Evolutionary conservation across 2,888 invertebrate species (phyloP).

Genomic region (Polietes domitor): DNA sequence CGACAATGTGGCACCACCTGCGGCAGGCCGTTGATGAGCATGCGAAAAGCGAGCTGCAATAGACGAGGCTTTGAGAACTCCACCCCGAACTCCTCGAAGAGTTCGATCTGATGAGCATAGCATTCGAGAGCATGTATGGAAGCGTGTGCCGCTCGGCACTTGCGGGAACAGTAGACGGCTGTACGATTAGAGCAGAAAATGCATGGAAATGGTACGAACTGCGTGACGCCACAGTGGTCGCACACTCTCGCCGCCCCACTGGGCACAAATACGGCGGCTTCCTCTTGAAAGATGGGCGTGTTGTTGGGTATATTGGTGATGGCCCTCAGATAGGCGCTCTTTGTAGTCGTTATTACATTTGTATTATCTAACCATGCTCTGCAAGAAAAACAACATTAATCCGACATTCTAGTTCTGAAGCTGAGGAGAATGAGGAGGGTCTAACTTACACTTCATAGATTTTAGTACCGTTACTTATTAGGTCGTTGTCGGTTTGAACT

Average conservation of each 20-base stretch:
- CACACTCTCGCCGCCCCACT: constrained; percentile 72
- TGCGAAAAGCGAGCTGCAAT: constrained; percentile 71
- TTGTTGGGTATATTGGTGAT: constrained; percentile 69
- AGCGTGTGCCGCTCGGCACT: constrained; percentile 72
- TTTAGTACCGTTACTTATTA: constrained; percentile 68
- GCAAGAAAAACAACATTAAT: neutral
- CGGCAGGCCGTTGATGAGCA: constrained; percentile 72
- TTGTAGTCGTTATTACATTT: constrained; percentile 68
- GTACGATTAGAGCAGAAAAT: constrained; percentile 73
- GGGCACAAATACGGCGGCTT: constrained; percentile 71
- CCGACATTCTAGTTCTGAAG: neutral
- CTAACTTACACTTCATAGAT: constrained; percentile 72
- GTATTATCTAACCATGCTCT: constrained; percentile 72
- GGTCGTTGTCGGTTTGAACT: constrained; percentile 72
- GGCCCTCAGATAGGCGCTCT: constrained; percentile 68
- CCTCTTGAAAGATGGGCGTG: constrained; percentile 70
- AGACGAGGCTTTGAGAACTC: constrained; percentile 71
- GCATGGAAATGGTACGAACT: constrained; percentile 73
- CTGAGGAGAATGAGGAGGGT: too few relatives aligned
- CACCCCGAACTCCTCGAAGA: constrained; percentile 71
- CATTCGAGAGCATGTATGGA: constrained; percentile 72
- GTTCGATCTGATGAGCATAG: constrained; percentile 72
- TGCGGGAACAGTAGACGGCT: constrained; percentile 73
- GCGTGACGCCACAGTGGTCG: constrained; percentile 72
- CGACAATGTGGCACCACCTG: constrained; percentile 72